phyloP scores from a whole-genome alignment of 2,888 invertebrate genomes.

The Polymixis flavicincta region DNA sequence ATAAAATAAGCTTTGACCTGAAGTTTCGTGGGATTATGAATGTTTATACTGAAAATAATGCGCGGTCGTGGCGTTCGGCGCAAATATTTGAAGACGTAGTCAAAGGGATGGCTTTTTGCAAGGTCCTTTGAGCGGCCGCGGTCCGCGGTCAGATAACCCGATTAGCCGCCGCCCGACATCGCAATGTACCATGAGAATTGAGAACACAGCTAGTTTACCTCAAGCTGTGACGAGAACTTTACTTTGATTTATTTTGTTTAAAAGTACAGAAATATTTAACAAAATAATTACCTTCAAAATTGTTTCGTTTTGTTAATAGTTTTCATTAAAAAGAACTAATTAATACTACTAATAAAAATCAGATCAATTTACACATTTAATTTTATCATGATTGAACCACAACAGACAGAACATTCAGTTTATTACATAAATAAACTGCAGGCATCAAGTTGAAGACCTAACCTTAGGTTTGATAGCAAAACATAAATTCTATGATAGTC shows the following conservation, averaged over 20 bases:
- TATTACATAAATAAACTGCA: conserved; percentile 18
- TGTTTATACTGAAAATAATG: conserved; percentile 89
- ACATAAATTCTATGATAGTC: conserved; percentile 55
- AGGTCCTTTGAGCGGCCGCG: conserved; percentile 84
- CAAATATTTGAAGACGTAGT: conserved; percentile 89
- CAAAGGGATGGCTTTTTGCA: conserved; percentile 88
- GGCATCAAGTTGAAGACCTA: conserved; percentile 26
- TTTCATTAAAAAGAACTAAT: not conserved
- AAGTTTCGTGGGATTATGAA: conserved; percentile 85
- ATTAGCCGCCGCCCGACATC: conserved; percentile 75
- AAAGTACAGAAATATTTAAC: not conserved
- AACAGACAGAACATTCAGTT: conserved; percentile 11
- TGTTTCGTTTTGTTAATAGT: not conserved
- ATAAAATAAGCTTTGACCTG: conserved; percentile 80
- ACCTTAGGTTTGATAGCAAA: conserved; percentile 48
- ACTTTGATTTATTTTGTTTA: conserved; percentile 36
- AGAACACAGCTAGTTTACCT: conserved; percentile 59
- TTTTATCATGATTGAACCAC: conserved; percentile 6
- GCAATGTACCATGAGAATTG: conserved; percentile 62
- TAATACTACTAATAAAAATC: not conserved
- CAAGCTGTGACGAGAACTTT: conserved; percentile 46
- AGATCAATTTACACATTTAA: not conserved
- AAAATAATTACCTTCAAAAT: not conserved
- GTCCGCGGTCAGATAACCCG: conserved; percentile 88
- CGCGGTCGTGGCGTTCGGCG: conserved; percentile 84